phyloP scores from a whole-genome alignment of 2,113 vertebrate species.

The Hymenochirus boettgeri region DNA sequence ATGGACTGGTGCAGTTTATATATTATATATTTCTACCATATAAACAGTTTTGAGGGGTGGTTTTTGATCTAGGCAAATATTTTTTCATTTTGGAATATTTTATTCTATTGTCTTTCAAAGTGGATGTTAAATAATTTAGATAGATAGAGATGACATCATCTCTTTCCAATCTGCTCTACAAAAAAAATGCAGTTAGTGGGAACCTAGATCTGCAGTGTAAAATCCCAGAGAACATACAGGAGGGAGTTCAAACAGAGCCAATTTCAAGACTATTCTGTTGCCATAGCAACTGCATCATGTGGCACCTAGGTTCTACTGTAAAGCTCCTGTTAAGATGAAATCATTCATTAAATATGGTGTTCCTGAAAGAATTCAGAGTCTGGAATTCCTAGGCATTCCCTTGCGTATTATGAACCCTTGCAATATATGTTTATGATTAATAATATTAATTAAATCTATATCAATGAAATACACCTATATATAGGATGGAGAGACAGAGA shows the following conservation, averaged over 20 bases:
- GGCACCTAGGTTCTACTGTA: slow-evolving; percentile 46
- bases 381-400: slow-evolving; percentile 33
- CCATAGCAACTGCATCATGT: slow-evolving; percentile 71
- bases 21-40: too few species aligned
- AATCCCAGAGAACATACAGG: slow-evolving; percentile 11
- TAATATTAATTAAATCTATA: neutral
- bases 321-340: slow-evolving; percentile 58
- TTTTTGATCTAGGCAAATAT: neutral
- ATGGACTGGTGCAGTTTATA: too few species aligned
- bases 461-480: too few species aligned
- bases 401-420: slow-evolving; percentile 31
- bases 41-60: neutral
- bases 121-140: slow-evolving; percentile 38
- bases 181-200: slow-evolving; percentile 5
- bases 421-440: neutral
- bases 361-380: slow-evolving; percentile 35
- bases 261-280: slow-evolving; percentile 57
- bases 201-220: slow-evolving; percentile 9
- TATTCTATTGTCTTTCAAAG: slow-evolving; percentile 9
- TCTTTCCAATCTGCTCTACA: slow-evolving; percentile 2
- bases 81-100: neutral
- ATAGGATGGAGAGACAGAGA: too few species aligned
- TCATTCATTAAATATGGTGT: slow-evolving; percentile 44
- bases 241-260: slow-evolving; percentile 44
- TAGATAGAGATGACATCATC: slow-evolving; percentile 44